A percentile compares a stretch with the other conserved stretches of the same genome.
Conservation (phyloP, 2,113 vertebrate genomes). For the Nothobranchius kuhntae region DNA sequence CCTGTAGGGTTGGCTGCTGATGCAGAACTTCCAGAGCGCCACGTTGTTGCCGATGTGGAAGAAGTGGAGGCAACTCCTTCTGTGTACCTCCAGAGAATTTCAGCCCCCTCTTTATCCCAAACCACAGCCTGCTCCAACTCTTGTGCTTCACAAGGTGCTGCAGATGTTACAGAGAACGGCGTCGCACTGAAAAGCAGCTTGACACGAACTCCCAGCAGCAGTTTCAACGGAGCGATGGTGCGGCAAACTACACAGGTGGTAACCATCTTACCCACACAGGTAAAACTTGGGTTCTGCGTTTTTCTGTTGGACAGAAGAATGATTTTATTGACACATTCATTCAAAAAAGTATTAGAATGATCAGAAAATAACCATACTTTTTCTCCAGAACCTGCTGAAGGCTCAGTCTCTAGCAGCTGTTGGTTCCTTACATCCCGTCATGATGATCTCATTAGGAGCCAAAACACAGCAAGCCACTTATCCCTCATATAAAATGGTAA, state of each 20-base stretch:
- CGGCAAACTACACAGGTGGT: constrained; percentile 72
- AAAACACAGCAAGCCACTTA: constrained; percentile 82
- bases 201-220: constrained; percentile 68
- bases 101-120: constrained; percentile 59
- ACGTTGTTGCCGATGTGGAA: constrained; percentile 76
- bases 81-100: constrained; percentile 68
- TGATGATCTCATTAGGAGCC: constrained; percentile 90
- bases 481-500: constrained; percentile 90
- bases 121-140: not conserved
- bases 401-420: constrained; percentile 77
- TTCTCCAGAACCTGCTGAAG: constrained; percentile 83
- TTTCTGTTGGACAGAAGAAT: not conserved
- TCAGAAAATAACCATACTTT: not conserved
- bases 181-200: constrained; percentile 79
- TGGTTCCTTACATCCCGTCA: constrained; percentile 84
- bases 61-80: constrained; percentile 47
- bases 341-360: not conserved
- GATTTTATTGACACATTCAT: not conserved
- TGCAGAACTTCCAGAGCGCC: constrained; percentile 80
- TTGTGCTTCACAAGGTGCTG: constrained; percentile 53
- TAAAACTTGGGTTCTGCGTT: constrained; percentile 32
- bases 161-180: constrained; percentile 52
- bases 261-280: constrained; percentile 76
- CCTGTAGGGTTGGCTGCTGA: constrained; percentile 70
- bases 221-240: constrained; percentile 74